Evolutionary conservation across 2,797 vertebrate genomes (phyloP).

Genomic region (Xenopus petersii): DNA sequence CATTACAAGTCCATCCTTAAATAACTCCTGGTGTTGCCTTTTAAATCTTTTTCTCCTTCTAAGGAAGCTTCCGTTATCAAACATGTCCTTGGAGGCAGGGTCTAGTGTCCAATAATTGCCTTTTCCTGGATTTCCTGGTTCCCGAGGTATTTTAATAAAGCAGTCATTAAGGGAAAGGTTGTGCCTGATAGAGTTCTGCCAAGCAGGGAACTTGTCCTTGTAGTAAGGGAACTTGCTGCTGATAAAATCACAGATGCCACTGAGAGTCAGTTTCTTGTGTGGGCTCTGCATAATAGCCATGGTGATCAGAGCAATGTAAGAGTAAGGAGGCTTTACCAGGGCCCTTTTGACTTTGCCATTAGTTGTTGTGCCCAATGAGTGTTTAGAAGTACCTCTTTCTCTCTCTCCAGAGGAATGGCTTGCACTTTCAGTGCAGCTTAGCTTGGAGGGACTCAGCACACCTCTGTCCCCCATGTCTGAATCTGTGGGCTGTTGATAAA

Average conservation of each 20-base stretch:
- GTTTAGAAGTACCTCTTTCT: constrained; percentile 2
- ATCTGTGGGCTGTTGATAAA: constrained; percentile 41
- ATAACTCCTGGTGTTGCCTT: constrained; percentile 67
- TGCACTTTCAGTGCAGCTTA: constrained; percentile 55
- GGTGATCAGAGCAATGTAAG: constrained; percentile 89
- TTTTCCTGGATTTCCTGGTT: constrained; percentile 85
- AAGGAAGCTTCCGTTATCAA: constrained; percentile 88
- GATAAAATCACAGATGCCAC: constrained; percentile 89
- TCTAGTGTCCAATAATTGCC: constrained; percentile 89
- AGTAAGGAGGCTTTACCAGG: constrained; percentile 82
- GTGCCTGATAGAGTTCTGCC: constrained; percentile 85
- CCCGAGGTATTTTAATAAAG: constrained; percentile 80
- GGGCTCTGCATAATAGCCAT: constrained; percentile 90
- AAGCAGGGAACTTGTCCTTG: constrained; percentile 82
- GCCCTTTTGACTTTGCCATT: constrained; percentile 55
- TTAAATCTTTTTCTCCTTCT: constrained; percentile 85
- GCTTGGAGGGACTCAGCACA: constrained; percentile 54
- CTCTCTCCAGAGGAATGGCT: constrained; percentile 57
- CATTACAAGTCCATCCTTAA: constrained; percentile 57
- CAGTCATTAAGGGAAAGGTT: constrained; percentile 83
- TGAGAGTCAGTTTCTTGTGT: constrained; percentile 82
- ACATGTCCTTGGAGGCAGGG: constrained; percentile 88
- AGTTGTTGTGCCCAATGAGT: not conserved
- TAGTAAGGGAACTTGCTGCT: constrained; percentile 88
- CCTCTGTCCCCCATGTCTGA: constrained; percentile 39